Conservation (phyloP, 2,797 vertebrate genomes). For the Heliangelus exortis region DNA sequence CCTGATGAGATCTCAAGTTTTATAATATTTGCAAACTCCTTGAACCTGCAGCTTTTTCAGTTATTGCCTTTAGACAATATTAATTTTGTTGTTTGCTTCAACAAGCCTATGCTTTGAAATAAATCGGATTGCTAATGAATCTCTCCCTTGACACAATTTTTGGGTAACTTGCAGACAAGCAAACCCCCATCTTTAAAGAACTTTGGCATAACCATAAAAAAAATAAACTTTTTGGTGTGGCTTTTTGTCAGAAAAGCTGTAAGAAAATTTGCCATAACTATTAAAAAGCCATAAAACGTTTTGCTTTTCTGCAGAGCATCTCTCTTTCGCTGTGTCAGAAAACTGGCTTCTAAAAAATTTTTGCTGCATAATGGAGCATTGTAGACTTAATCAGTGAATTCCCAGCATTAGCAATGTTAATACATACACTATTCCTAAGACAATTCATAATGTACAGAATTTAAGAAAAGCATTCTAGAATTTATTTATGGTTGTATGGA, state of each 20-base stretch:
- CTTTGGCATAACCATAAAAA: constrained; percentile 58
- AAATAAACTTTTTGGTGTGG: constrained; percentile 12
- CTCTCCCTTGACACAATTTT: constrained; percentile 57
- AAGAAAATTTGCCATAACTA: background rate
- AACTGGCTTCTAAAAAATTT: too few species aligned
- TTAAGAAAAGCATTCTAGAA: too few species aligned
- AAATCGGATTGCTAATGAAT: constrained; percentile 77
- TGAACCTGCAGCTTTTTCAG: constrained; percentile 79
- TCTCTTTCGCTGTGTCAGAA: too few species aligned
- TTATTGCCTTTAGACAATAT: constrained; percentile 77
- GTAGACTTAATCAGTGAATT: too few species aligned
- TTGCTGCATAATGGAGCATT: too few species aligned
- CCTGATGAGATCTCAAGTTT: constrained; percentile 74
- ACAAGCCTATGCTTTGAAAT: constrained; percentile 82
- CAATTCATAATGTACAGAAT: too few species aligned
- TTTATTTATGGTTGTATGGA: too few species aligned
- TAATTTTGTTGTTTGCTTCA: constrained; percentile 78
- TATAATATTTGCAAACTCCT: constrained; percentile 67
- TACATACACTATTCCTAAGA: too few species aligned
- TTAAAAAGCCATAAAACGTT: background rate
- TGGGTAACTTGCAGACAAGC: constrained; percentile 36
- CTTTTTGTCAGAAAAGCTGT: background rate
- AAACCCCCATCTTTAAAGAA: constrained; percentile 17
- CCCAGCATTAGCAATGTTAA: too few species aligned
- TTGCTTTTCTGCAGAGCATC: too few species aligned